Base-by-base conservation (phyloP, 2,113 vertebrate genomes). In the Periophthalmodon schlosseri region DNA sequence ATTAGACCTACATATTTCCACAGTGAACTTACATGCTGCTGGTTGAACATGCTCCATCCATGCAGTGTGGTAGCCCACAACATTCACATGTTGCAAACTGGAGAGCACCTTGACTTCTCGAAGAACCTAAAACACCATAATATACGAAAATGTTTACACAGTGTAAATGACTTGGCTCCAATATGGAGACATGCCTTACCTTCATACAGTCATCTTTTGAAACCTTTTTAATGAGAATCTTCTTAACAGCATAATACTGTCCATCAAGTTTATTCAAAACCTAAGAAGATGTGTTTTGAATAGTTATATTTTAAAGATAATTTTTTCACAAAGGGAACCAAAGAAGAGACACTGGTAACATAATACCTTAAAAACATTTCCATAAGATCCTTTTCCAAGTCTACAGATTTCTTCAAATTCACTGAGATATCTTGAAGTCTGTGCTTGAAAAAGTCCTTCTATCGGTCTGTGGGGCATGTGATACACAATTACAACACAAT, bases 11-110 rank as follows among this genome's bases (percentile, higher is more conserved):
- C 9, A 65, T 36, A 61, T 5, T 60, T 56, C 9, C 52, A 28
- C 28, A n/a, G 9, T n/a, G 9, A 13, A 89, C 88, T 87, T 72
- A 93, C 93, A 44, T 16, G 61, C 66, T 0, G 82, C 61, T 47
- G 93, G 91, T 64, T 99, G 96, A 74, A 97, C 95, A 18, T 99
- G 95, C 20, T 99, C 98, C 93, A 99, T 95, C 98, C 98, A 99
- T 0, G 98, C 97, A 3, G 97, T 98, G 91, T 99, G 97, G 77
- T 99, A 99, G 7, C 97, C 98, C 0, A 99, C 97, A 0, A 99
- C 94, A 60, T 94, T 95, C 5, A 93, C 89, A 60, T 99, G 96
- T 81, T 98, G 96, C 49, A 99, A 92, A 36, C 96, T 95, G 10
- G 98, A 97, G 81, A 99, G 87, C 46, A 99, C 93, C 90, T 99